Conservation (phyloP, 1,140 invertebrate genomes). For the Pemphigus obesinymphae region DNA sequence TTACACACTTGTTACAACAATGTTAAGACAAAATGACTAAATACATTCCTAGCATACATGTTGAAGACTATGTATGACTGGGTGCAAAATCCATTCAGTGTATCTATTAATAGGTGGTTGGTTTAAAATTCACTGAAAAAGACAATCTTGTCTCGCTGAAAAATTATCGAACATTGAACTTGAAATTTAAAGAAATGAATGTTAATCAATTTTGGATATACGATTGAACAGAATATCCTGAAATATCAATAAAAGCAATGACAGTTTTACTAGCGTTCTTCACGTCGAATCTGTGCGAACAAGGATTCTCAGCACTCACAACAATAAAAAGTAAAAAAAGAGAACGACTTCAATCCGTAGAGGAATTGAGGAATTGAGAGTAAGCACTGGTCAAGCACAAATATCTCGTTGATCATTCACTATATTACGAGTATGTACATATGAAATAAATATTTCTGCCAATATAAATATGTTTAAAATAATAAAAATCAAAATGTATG, state of each 20-base stretch:
- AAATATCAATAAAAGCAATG: not conserved
- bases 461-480: too few relatives aligned
- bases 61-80: too few relatives aligned
- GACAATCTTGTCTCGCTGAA: not conserved
- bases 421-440: too few relatives aligned
- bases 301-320: not conserved
- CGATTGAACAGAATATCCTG: too few relatives aligned
- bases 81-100: conserved; percentile 4
- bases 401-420: too few relatives aligned
- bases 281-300: not conserved
- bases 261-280: not conserved
- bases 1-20: too few relatives aligned
- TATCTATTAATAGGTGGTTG: not conserved
- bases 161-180: not conserved
- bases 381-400: too few relatives aligned
- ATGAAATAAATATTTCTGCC: too few relatives aligned
- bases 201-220: not conserved
- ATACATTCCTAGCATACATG: too few relatives aligned
- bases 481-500: too few relatives aligned
- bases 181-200: conserved; percentile 1
- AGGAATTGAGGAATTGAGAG: not conserved
- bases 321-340: not conserved
- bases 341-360: not conserved
- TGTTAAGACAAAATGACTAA: too few relatives aligned
- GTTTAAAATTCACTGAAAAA: not conserved